These are phyloP conservation scores for Contarinia nasturtii DNA, from an alignment of 1,140 invertebrate species.

Conservation along the genomic window DNA sequence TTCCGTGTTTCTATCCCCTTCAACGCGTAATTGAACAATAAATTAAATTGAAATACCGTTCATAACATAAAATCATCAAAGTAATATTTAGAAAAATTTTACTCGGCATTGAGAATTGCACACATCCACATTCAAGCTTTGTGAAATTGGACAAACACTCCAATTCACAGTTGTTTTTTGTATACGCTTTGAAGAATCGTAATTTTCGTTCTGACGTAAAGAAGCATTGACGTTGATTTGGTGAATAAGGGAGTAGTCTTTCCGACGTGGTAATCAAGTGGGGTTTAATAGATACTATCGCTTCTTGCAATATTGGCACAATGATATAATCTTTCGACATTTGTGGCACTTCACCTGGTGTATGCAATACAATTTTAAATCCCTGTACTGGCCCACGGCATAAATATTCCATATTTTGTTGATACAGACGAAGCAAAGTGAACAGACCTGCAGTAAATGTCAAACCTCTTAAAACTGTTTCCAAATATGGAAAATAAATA, in stretches of 20 bases:
- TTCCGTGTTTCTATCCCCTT: conserved; percentile 26
- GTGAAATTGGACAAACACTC: conserved; percentile 62
- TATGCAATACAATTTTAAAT: conserved; percentile 41
- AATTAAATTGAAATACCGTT: too few species aligned
- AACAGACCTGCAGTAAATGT: too few species aligned
- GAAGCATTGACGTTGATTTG: conserved; percentile 38
- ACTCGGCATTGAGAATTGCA: conserved; percentile 34
- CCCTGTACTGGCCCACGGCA: conserved; percentile 47
- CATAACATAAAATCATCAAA: too few species aligned
- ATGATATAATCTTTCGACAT: conserved; percentile 36
- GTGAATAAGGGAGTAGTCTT: conserved; percentile 24
- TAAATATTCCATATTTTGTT: conserved; percentile 39
- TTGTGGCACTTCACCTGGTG: conserved; percentile 35
- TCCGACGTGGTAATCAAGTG: conserved; percentile 40
- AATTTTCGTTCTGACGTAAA: conserved; percentile 37
- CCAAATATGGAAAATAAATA: too few species aligned
- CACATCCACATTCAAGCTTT: conserved; percentile 24
- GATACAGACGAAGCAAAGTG: conserved; percentile 32
- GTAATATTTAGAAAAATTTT: too few species aligned
- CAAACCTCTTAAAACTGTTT: too few species aligned
- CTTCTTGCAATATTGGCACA: conserved; percentile 24
- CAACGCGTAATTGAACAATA: too few species aligned
- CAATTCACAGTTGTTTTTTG: conserved; percentile 52
- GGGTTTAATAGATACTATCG: conserved; percentile 35
- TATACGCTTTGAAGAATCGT: conserved; percentile 46